phyloP scores from a whole-genome alignment of 2,113 vertebrate species.

The Haplochromis vanheusdeni region DNA sequence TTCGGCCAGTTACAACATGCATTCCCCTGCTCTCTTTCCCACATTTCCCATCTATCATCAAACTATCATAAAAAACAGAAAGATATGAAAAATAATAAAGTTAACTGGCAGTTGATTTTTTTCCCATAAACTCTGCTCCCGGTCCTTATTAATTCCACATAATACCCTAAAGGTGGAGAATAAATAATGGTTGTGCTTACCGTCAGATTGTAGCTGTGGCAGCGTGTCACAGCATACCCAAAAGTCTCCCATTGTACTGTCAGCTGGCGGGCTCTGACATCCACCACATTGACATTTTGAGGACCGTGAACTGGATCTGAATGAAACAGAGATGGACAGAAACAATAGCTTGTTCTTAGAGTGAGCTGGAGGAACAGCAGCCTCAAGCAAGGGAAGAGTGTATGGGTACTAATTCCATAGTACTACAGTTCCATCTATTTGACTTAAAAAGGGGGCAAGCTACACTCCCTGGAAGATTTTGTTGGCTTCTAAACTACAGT shows the following conservation, averaged over 20 bases:
- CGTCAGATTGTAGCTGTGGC: slow-evolving; percentile 96
- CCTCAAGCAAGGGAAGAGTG: background rate
- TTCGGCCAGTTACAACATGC: background rate
- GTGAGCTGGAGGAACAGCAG: background rate
- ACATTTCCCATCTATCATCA: background rate
- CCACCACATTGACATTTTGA: slow-evolving; percentile 90
- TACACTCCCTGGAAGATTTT: background rate
- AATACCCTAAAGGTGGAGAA: background rate
- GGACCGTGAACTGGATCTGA: slow-evolving; percentile 93
- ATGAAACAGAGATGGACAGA: background rate
- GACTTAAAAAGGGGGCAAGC: background rate
- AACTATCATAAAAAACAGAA: background rate
- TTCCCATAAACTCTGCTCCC: background rate
- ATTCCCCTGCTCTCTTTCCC: background rate
- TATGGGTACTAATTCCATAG: background rate
- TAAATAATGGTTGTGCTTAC: slow-evolving; percentile 27
- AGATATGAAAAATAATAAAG: background rate
- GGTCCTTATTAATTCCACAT: background rate
- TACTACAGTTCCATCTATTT: background rate
- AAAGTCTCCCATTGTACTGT: slow-evolving; percentile 96
- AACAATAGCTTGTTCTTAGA: background rate
- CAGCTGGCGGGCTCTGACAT: slow-evolving; percentile 89
- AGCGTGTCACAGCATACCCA: slow-evolving; percentile 90
- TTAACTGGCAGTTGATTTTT: background rate
- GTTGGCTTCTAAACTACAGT: background rate